These are phyloP conservation scores for Cranoglanis bouderius DNA, from an alignment of 2,113 vertebrate genomes.

Conservation along the genomic window DNA sequence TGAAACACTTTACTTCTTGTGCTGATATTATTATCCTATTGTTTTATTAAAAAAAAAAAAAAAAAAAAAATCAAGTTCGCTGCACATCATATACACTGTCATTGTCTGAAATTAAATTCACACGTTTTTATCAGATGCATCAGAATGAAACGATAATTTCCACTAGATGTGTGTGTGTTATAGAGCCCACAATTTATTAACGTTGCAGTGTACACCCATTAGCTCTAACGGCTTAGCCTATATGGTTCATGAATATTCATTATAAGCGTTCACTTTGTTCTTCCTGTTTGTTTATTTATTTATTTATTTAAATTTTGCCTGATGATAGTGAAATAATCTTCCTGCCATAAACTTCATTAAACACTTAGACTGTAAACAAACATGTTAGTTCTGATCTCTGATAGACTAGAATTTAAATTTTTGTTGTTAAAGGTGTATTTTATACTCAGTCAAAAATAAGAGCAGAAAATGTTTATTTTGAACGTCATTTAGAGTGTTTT, in stretches of 20 bases:
- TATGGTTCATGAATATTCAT: not conserved
- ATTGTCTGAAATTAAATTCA: not conserved
- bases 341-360: not conserved
- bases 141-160: not conserved
- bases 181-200: not conserved
- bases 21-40: not conserved
- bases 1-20: not conserved
- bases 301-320: not conserved
- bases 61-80: not conserved
- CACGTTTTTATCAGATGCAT: not conserved
- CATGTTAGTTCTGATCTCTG: not conserved
- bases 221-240: not conserved
- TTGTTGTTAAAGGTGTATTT: not conserved
- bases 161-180: not conserved
- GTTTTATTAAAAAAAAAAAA: not conserved
- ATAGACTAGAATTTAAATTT: not conserved
- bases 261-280: not conserved
- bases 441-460: not conserved
- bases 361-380: not conserved
- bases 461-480: not conserved
- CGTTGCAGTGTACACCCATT: not conserved
- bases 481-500: not conserved
- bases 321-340: not conserved
- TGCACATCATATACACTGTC: not conserved
- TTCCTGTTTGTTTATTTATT: not conserved